phyloP scores from a whole-genome alignment of 2,888 invertebrate genomes.

The Agelastica alni region DNA sequence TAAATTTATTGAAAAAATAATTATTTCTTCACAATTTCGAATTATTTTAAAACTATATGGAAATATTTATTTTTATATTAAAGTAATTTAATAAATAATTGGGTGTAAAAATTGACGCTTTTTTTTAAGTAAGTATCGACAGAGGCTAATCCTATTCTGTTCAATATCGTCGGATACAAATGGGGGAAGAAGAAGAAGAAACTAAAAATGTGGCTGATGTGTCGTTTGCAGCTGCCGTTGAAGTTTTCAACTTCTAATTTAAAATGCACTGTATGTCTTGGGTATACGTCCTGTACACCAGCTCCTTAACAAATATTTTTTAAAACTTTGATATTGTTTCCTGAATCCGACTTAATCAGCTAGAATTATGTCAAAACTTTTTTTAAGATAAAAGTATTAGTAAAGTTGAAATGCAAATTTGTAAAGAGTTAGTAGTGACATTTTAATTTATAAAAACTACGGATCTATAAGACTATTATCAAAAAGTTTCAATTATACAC shows the following conservation, averaged over 20 bases:
- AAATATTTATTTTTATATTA: too few relatives aligned
- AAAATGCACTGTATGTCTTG: conserved; percentile 53
- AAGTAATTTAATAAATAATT: too few relatives aligned
- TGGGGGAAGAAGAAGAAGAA: background rate
- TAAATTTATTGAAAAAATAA: too few relatives aligned
- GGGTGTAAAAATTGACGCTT: too few relatives aligned
- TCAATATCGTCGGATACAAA: background rate
- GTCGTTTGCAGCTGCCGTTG: conserved; percentile 52
- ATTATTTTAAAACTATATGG: too few relatives aligned
- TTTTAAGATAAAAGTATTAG: background rate
- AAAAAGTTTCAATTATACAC: background rate
- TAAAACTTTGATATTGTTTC: conserved; percentile 47
- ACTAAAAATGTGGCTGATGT: conserved; percentile 53
- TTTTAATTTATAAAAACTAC: too few relatives aligned
- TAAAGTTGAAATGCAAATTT: background rate
- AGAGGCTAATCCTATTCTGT: conserved; percentile 1
- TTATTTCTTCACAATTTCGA: too few relatives aligned
- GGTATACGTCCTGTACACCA: conserved; percentile 48
- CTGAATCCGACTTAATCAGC: conserved; percentile 14
- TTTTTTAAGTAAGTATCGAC: too few relatives aligned
- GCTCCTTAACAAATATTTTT: conserved; percentile 50
- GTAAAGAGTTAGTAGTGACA: background rate
- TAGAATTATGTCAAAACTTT: conserved; percentile 1
- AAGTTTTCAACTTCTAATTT: conserved; percentile 55
- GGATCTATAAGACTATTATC: background rate